Evolutionary conservation across 1,140 invertebrate species (phyloP).

Genomic region (Heliconius himera): DNA sequence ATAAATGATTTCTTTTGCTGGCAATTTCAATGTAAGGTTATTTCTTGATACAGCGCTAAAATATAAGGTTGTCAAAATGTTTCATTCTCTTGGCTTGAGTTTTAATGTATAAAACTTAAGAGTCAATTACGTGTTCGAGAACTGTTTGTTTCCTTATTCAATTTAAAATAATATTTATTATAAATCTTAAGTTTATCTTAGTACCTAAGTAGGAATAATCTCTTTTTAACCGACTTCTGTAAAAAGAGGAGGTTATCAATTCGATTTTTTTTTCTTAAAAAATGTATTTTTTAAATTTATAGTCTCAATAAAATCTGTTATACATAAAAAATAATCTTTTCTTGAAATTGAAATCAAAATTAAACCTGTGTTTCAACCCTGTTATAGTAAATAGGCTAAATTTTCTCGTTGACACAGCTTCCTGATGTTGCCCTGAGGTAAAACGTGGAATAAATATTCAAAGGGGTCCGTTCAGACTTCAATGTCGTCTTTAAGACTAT

Average conservation of each 20-base stretch:
- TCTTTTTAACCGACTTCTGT: too few relatives aligned
- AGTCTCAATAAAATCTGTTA: too few relatives aligned
- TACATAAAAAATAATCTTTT: too few relatives aligned
- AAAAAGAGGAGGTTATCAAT: too few relatives aligned
- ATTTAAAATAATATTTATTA: too few relatives aligned
- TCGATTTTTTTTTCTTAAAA: too few relatives aligned
- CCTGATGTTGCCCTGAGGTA: slow-evolving; percentile 15
- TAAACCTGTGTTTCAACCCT: background rate
- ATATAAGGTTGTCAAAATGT: background rate
- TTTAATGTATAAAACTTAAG: background rate
- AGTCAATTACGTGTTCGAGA: too few relatives aligned
- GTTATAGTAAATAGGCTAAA: slow-evolving; percentile 18
- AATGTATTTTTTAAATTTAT: too few relatives aligned
- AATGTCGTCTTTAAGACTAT: background rate
- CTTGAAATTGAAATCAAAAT: background rate
- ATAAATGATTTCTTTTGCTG: background rate
- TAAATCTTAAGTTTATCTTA: too few relatives aligned
- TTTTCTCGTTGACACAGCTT: slow-evolving; percentile 21
- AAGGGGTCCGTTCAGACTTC: background rate
- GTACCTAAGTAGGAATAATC: too few relatives aligned
- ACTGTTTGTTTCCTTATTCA: too few relatives aligned
- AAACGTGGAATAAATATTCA: slow-evolving; percentile 25
- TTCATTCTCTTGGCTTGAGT: background rate
- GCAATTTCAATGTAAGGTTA: background rate
- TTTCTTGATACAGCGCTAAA: background rate